phyloP scores from a whole-genome alignment of 2,888 invertebrate species.

The Plagodis pulveraria region DNA sequence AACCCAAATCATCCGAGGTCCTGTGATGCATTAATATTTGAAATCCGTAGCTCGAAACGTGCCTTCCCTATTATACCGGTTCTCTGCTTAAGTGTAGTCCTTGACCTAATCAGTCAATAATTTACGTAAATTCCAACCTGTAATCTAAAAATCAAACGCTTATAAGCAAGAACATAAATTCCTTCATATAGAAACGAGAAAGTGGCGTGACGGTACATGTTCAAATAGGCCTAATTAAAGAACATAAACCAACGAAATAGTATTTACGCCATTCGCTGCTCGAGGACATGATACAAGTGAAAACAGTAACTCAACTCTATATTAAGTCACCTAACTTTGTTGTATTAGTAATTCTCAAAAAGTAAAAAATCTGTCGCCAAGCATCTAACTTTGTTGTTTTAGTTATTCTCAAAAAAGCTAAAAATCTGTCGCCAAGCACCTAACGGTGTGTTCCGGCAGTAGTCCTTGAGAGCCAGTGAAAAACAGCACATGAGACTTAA shows the following conservation, averaged over 20 bases:
- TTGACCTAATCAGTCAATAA: not conserved
- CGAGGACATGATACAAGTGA: not conserved
- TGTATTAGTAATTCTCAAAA: not conserved
- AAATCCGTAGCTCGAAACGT: too few species aligned
- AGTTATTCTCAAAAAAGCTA: not conserved
- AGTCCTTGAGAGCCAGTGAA: too few species aligned
- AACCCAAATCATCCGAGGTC: too few species aligned
- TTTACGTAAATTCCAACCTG: not conserved
- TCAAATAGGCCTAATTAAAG: conserved; percentile 21
- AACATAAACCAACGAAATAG: conserved; percentile 15
- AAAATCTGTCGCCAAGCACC: too few species aligned
- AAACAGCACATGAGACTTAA: too few species aligned
- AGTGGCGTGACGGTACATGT: conserved; percentile 8
- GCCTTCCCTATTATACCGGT: too few species aligned
- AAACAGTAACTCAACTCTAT: conserved; percentile 12
- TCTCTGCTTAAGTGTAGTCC: too few species aligned
- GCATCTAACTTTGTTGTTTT: too few species aligned
- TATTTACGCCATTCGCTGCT: conserved; percentile 15
- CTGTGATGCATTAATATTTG: too few species aligned
- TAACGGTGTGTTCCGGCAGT: too few species aligned
- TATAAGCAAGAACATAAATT: not conserved
- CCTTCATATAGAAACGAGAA: not conserved
- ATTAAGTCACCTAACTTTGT: too few species aligned
- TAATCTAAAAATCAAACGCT: not conserved
- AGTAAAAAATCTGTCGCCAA: too few species aligned